Conservation (phyloP, 2,888 invertebrate genomes). For the Ophion ellenae region DNA sequence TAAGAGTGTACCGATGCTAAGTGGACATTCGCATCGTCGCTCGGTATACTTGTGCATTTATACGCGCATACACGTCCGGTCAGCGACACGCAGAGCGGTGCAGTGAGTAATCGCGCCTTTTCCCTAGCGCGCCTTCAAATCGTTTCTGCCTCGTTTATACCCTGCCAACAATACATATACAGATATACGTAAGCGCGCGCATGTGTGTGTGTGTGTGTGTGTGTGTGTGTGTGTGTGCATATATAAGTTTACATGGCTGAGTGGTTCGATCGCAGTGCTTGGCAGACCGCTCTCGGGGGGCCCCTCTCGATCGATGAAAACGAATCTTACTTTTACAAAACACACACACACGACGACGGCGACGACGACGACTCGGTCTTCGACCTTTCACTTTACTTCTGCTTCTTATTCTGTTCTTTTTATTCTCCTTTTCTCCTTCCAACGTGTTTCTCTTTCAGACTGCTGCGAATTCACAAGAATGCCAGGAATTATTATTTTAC, state of each 20-base stretch:
- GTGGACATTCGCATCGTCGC: background rate
- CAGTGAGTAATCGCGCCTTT: conserved; percentile 67
- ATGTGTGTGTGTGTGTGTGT: conserved; percentile 18
- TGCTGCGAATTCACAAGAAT: background rate
- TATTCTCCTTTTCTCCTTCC: conserved; percentile 5
- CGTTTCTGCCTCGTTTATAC: conserved; percentile 41
- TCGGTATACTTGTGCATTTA: conserved; percentile 16
- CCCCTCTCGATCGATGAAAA: conserved; percentile 59
- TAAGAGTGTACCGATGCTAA: conserved; percentile 14
- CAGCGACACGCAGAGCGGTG: conserved; percentile 66
- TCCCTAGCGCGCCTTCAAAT: conserved; percentile 49
- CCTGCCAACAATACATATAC: background rate
- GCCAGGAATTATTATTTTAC: background rate
- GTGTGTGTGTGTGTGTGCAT: background rate
- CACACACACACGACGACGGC: conserved; percentile 1
- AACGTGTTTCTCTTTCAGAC: background rate
- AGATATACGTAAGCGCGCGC: conserved; percentile 8
- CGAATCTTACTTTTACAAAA: conserved; percentile 57
- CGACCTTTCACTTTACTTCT: conserved; percentile 57
- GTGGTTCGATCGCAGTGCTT: conserved; percentile 56
- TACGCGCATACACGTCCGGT: conserved; percentile 66
- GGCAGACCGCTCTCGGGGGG: conserved; percentile 38
- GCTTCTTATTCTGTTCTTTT: background rate
- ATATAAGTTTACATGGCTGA: background rate
- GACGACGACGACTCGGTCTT: conserved; percentile 46